Base-by-base conservation (phyloP, 30 jellyfish, hydroid and myxozoan genomes). In the Phacellophora camtschatica region DNA sequence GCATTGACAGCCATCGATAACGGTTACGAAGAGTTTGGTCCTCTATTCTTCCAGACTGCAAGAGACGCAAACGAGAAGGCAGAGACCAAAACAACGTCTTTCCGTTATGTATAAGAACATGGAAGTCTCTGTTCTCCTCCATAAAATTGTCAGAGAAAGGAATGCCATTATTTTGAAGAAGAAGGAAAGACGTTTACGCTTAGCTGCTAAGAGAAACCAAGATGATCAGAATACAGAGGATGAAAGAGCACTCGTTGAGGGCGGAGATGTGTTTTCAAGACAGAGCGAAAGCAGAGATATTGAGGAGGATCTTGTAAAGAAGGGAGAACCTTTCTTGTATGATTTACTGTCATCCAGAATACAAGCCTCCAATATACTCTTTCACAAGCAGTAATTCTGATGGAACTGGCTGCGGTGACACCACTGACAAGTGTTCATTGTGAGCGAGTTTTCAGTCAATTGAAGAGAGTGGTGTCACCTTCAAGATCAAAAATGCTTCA, bases 11-110 rank as follows among this genome's bases (percentile, higher is more conserved):
- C 70, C 9, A 32, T 66, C 24, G 82, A 66, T 66, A 66, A 31
- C 70, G 12, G 71, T 18, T 37, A 66, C 30, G 82, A 66, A 23
- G 82, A 33, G 69, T n/a, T 33, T 8, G 82, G 82, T 8, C 13
- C 67, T 6, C 20, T 19, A 19, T 53, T 53, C 25, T 53, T 9
- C 20, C 27, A 12, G 25, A 53, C 20, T 19, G 13, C 67, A 19
- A 53, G 25, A 53, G 67, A 53, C 20, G 25, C 67, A 53, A 53
- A 53, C 15, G 67, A 53, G 20, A 53, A 53, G 67, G 67, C 67
- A 8, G 67, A 53, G 20, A 53, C 67, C 25, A 19, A 53, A 53
- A 27, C 67, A 53, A 53, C 67, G n/a, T 49, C n/a, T 49, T 25
- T 5, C 5, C 4, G 11, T 49, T 5, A 25, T 49, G n/a, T 49